phyloP scores from a whole-genome alignment of 2,888 invertebrate species.

The Drosophila kambysellisi region DNA sequence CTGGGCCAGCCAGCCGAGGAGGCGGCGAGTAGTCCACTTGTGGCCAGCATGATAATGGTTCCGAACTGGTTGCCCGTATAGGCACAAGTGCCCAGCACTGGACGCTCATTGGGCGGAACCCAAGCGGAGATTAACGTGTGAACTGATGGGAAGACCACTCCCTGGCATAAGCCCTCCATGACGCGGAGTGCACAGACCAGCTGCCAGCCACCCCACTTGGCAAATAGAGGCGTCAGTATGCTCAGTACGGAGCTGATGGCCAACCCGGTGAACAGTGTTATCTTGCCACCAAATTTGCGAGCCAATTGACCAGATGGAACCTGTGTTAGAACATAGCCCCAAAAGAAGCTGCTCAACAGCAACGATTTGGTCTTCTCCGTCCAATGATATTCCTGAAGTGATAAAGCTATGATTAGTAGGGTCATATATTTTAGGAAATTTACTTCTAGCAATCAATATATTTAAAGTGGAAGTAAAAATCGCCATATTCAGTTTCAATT shows the following conservation, averaged over 20 bases:
- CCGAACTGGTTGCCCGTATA: constrained; percentile 92
- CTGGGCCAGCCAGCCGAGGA: constrained; percentile 91
- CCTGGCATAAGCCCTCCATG: constrained; percentile 89
- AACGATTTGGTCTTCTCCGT: constrained; percentile 86
- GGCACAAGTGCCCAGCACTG: constrained; percentile 88
- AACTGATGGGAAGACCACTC: constrained; percentile 88
- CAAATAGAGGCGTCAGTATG: constrained; percentile 89
- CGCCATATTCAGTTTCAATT: neutral
- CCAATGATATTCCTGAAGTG: constrained; percentile 87
- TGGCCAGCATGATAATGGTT: constrained; percentile 90
- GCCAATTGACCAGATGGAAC: constrained; percentile 90
- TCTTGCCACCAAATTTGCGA: constrained; percentile 89
- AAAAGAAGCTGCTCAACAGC: constrained; percentile 89
- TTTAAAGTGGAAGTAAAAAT: neutral
- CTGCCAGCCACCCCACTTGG: constrained; percentile 88
- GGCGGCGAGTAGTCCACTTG: constrained; percentile 90
- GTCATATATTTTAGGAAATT: neutral
- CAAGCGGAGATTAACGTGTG: constrained; percentile 90
- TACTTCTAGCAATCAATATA: neutral
- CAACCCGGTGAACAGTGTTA: constrained; percentile 87
- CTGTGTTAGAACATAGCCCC: constrained; percentile 88
- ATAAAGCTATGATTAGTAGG: neutral
- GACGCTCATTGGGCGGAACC: constrained; percentile 89
- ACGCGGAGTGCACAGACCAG: constrained; percentile 88
- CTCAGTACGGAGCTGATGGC: constrained; percentile 88